Evolutionary conservation across 2,888 invertebrate species (phyloP).

Genomic region (Lepidocyrtoides sp.): DNA sequence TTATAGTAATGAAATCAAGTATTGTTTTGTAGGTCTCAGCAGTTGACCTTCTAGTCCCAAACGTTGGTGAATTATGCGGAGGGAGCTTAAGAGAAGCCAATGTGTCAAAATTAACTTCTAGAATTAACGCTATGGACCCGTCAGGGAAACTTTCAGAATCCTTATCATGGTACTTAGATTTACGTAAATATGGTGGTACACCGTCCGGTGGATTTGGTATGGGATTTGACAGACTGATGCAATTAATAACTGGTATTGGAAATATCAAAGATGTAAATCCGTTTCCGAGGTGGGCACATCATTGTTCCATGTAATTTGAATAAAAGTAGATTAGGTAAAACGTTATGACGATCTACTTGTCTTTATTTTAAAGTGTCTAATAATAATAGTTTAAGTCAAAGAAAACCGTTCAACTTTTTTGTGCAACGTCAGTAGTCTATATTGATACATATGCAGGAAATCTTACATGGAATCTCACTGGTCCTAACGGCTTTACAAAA

Average conservation of each 20-base stretch:
- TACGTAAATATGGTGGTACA: constrained; percentile 95
- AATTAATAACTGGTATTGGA: constrained; percentile 92
- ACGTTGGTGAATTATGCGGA: constrained; percentile 97
- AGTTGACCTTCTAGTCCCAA: constrained; percentile 95
- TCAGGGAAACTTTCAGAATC: constrained; percentile 87
- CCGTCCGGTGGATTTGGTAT: constrained; percentile 98
- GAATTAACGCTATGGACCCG: constrained; percentile 87
- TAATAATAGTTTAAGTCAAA: no score
- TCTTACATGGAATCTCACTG: no score
- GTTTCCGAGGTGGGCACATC: constrained; percentile 98
- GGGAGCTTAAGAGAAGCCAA: constrained; percentile 97
- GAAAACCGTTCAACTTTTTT: no score
- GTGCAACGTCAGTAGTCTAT: no score
- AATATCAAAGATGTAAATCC: constrained; percentile 98
- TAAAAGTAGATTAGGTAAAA: no score
- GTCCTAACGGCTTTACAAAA: no score
- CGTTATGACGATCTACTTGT: no score
- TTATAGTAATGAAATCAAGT: constrained; percentile 7
- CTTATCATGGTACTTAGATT: constrained; percentile 93
- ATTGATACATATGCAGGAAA: no score
- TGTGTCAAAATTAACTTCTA: constrained; percentile 89
- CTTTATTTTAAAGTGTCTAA: no score
- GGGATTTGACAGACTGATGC: constrained; percentile 97
- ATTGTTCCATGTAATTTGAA: constrained; percentile 89
- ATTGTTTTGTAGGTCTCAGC: constrained; percentile 90